Evolutionary conservation across 2,113 vertebrate species (phyloP).

Genomic region (Talpa occidentalis): DNA sequence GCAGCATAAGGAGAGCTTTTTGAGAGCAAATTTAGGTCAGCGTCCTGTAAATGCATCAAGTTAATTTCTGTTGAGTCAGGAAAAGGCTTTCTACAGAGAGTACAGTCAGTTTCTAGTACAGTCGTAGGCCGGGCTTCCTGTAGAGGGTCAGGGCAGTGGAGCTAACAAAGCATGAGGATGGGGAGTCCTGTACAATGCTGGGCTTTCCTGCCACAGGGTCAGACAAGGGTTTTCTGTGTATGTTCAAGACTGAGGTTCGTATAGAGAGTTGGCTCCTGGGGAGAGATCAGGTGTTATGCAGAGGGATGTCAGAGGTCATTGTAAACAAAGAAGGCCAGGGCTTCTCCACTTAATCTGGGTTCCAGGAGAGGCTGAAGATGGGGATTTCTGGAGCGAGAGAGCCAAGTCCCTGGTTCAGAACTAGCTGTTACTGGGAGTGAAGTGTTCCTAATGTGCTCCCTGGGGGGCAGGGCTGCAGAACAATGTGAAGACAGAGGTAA

Average conservation of each 20-base stretch:
- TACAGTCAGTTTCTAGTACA: neutral
- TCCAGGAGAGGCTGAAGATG: neutral
- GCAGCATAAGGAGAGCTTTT: neutral
- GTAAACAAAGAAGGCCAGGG: neutral
- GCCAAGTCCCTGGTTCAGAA: neutral
- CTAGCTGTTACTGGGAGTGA: neutral
- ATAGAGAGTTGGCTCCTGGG: neutral
- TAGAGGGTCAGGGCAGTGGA: neutral
- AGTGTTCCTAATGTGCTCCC: neutral
- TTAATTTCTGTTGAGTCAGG: slow-evolving; percentile 36
- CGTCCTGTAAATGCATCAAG: neutral
- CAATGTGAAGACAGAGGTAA: neutral
- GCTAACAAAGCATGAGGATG: neutral
- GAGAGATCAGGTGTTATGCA: neutral
- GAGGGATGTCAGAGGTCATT: neutral
- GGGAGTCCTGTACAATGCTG: neutral
- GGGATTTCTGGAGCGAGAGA: neutral
- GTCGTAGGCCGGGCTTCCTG: neutral
- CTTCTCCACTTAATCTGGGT: neutral
- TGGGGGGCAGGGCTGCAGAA: neutral
- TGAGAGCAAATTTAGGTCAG: neutral
- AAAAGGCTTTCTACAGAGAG: neutral
- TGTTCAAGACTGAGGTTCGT: slow-evolving; percentile 22
- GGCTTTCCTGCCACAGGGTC: neutral
- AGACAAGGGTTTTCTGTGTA: neutral